phyloP scores from a whole-genome alignment of 2,113 vertebrate species.

The Notiomystis cincta region DNA sequence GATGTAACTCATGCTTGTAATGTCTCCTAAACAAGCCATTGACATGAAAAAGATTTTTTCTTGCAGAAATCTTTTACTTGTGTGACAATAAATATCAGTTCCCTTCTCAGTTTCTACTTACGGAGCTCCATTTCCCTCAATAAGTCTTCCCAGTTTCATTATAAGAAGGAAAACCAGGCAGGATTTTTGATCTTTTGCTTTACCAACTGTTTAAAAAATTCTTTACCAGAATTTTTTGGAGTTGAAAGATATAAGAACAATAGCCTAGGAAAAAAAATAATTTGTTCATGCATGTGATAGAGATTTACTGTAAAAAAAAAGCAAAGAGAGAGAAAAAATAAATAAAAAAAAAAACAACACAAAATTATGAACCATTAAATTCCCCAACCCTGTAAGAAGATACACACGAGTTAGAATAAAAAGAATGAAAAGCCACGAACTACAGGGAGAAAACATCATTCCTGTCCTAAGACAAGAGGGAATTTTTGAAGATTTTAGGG shows the following conservation, averaged over 20 bases:
- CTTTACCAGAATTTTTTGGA: not conserved
- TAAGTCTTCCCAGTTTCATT: not conserved
- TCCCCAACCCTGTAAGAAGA: not conserved
- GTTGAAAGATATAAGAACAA: not conserved
- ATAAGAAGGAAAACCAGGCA: not conserved
- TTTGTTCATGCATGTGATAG: not conserved
- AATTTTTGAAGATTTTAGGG: not conserved
- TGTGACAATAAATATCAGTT: not conserved
- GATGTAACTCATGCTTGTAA: not conserved
- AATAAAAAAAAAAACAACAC: not conserved
- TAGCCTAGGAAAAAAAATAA: not conserved
- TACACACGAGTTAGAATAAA: not conserved
- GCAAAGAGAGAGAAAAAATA: too few species aligned
- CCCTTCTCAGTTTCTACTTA: not conserved
- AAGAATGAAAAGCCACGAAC: not conserved
- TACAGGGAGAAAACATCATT: not conserved
- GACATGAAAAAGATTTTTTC: not conserved
- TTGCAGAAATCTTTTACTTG: not conserved
- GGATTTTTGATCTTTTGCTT: not conserved
- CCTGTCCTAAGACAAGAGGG: not conserved
- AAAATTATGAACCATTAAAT: not conserved
- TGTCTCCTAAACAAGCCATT: not conserved
- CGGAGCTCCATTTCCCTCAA: not conserved
- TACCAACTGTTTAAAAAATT: not conserved
- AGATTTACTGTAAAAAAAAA: not conserved